Evolutionary conservation across 2,888 invertebrate genomes (phyloP).

Genomic region (Phasia obesa): DNA sequence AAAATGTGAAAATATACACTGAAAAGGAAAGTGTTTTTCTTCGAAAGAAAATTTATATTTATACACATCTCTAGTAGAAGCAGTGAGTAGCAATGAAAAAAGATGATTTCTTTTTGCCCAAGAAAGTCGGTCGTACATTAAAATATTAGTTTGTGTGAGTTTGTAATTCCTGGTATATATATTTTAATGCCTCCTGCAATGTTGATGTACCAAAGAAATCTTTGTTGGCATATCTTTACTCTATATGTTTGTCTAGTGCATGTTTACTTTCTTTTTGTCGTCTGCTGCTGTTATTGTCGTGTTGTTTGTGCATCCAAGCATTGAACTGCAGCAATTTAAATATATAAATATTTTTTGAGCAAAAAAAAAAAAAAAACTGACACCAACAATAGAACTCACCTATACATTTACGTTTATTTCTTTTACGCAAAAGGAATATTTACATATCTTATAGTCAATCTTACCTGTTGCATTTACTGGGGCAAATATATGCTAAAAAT

Average conservation of each 20-base stretch:
- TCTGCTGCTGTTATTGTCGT: slow-evolving; percentile 37
- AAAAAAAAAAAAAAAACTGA: slow-evolving; percentile 42
- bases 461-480: slow-evolving; percentile 67
- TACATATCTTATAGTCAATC: slow-evolving; percentile 38
- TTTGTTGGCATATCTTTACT: slow-evolving; percentile 42
- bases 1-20: neutral
- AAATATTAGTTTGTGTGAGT: neutral
- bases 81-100: neutral
- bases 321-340: slow-evolving; percentile 49
- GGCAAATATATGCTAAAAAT: slow-evolving; percentile 46
- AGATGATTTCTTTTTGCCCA: neutral
- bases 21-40: slow-evolving; percentile 68
- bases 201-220: slow-evolving; percentile 53
- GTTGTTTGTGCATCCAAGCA: slow-evolving; percentile 53
- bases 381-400: slow-evolving; percentile 36
- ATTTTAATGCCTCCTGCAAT: slow-evolving; percentile 38
- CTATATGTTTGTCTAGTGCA: slow-evolving; percentile 45
- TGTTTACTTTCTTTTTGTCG: slow-evolving; percentile 32
- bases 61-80: slow-evolving; percentile 2
- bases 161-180: neutral
- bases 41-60: slow-evolving; percentile 19
- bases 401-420: too few species aligned
- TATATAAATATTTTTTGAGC: slow-evolving; percentile 16
- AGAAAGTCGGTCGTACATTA: neutral
- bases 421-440: slow-evolving; percentile 19